Evolutionary conservation across 2,797 vertebrate genomes (phyloP).

Genomic region (Takifugu ocellatus): DNA sequence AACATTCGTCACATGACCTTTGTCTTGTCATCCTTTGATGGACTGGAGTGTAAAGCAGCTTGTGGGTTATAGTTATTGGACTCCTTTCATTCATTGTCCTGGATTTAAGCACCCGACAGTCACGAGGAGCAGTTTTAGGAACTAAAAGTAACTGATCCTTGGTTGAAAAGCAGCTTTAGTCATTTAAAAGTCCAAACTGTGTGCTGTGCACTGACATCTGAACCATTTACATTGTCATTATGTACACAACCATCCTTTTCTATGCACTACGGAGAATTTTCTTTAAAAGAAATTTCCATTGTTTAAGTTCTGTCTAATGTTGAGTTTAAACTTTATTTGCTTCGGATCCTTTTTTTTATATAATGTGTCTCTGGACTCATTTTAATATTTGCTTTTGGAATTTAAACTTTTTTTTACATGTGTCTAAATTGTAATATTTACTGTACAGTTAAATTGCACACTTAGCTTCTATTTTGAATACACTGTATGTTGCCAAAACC

Average conservation of each 20-base stretch:
- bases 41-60: constrained; percentile 4
- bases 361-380: constrained; percentile 51
- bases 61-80: not conserved
- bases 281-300: constrained; percentile 42
- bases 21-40: too few relatives aligned
- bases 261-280: constrained; percentile 48
- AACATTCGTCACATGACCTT: too few relatives aligned
- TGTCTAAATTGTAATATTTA: constrained; percentile 55
- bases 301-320: constrained; percentile 53
- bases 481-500: constrained; percentile 58
- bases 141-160: too few relatives aligned
- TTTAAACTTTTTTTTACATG: constrained; percentile 44
- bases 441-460: constrained; percentile 57
- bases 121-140: constrained; percentile 6
- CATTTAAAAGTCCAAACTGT: constrained; percentile 27
- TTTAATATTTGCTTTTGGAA: constrained; percentile 33
- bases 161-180: constrained; percentile 4
- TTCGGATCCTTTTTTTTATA: constrained; percentile 18
- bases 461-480: constrained; percentile 36
- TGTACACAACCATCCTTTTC: constrained; percentile 38
- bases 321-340: constrained; percentile 49
- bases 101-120: constrained; percentile 8
- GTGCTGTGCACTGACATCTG: constrained; percentile 15
- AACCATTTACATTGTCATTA: constrained; percentile 29
- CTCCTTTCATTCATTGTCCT: too few relatives aligned